Evolutionary conservation across 2,113 vertebrate species (phyloP).

Genomic region (Tetrao urogallus): DNA sequence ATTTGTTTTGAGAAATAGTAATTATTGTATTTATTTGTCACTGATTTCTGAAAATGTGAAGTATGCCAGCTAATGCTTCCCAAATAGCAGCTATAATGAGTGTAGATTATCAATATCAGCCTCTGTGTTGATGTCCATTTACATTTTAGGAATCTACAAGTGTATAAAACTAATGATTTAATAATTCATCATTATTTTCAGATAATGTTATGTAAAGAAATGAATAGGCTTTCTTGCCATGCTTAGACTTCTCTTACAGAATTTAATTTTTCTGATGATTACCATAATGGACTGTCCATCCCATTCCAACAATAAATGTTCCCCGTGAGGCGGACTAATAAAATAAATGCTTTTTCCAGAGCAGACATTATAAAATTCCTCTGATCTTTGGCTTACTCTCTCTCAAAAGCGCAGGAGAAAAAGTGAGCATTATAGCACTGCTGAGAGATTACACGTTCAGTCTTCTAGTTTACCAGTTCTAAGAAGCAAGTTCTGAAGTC

Average conservation of each 20-base stretch:
- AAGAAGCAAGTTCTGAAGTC: neutral
- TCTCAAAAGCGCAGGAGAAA: neutral
- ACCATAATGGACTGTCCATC: neutral
- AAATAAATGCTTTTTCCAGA: slow-evolving; percentile 17
- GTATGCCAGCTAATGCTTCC: slow-evolving; percentile 21
- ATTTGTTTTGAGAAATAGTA: slow-evolving; percentile 43
- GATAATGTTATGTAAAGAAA: slow-evolving; percentile 13
- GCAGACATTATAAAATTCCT: neutral
- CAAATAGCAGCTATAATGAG: slow-evolving; percentile 30
- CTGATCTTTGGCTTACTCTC: neutral
- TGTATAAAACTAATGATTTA: slow-evolving; percentile 20
- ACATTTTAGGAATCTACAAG: slow-evolving; percentile 41
- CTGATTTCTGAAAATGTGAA: slow-evolving; percentile 52
- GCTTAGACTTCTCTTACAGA: neutral
- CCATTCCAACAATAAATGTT: neutral
- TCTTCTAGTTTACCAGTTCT: neutral
- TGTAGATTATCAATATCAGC: slow-evolving; percentile 9
- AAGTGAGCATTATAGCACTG: neutral
- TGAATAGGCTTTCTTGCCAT: neutral
- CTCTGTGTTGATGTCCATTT: neutral
- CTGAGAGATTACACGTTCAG: neutral
- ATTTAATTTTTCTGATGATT: slow-evolving; percentile 20
- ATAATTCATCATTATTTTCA: slow-evolving; percentile 8
- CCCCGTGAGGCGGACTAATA: neutral
- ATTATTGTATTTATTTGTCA: slow-evolving; percentile 66